Evolutionary conservation across 2,113 vertebrate species (phyloP).

Genomic region (Neolamprologus variostigma): DNA sequence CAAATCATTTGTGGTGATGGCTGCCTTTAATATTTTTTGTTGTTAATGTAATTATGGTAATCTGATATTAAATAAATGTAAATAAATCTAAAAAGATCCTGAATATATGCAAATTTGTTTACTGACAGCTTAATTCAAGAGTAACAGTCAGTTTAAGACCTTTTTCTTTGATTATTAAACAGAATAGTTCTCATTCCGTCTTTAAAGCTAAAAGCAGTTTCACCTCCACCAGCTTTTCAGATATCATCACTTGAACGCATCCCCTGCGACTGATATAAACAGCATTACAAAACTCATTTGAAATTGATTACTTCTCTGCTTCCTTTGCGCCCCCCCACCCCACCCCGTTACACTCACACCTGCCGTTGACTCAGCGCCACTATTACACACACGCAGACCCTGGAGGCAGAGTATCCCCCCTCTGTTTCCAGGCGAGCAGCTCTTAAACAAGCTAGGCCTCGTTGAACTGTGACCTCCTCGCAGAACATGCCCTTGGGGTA

Average conservation of each 20-base stretch:
- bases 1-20: neutral
- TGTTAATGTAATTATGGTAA: neutral
- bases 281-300: conserved; percentile 51
- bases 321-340: neutral
- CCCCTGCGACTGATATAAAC: conserved; percentile 19
- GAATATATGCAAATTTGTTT: neutral
- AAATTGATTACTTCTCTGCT: conserved; percentile 50
- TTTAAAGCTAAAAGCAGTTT: neutral
- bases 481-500: conserved; percentile 64
- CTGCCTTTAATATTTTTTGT: neutral
- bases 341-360: conserved; percentile 38
- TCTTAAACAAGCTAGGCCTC: conserved; percentile 61
- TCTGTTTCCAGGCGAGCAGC: conserved; percentile 42
- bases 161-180: neutral
- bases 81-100: neutral
- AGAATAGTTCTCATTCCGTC: neutral
- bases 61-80: neutral
- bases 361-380: conserved; percentile 55
- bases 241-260: neutral
- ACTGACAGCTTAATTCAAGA: neutral
- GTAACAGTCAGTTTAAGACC: neutral
- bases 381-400: neutral
- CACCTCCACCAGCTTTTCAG: neutral
- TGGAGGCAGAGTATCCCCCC: conserved; percentile 30
- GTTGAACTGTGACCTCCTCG: conserved; percentile 66